Conservation (phyloP, 2,113 vertebrate species). For the Strix uralensis region DNA sequence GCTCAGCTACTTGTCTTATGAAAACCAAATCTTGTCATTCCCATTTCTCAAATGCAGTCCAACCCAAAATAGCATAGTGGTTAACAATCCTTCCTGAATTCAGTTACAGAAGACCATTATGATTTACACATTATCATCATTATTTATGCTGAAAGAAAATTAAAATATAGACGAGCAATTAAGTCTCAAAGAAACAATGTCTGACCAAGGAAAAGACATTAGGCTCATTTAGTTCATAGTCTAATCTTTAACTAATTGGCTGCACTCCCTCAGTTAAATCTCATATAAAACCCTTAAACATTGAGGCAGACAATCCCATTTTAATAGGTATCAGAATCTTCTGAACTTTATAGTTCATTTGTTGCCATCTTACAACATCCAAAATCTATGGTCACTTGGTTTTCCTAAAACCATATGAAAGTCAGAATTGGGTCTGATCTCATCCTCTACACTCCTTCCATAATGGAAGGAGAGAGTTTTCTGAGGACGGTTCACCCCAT, state of each 20-base stretch:
- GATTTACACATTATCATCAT: not conserved
- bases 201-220: not conserved
- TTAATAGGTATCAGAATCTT: slow-evolving; percentile 18
- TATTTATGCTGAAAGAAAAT: not conserved
- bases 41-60: not conserved
- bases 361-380: not conserved
- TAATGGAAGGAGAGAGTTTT: not conserved
- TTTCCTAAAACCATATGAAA: not conserved
- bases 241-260: slow-evolving; percentile 39
- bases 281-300: not conserved
- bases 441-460: not conserved
- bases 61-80: not conserved
- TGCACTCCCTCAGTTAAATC: slow-evolving; percentile 1
- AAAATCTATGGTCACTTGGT: not conserved
- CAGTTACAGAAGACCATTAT: not conserved
- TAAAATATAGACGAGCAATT: not conserved
- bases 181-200: not conserved
- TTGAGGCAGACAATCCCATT: not conserved
- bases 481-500: not conserved
- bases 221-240: not conserved
- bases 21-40: not conserved
- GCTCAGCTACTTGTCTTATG: not conserved
- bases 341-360: not conserved
- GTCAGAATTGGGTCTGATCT: not conserved
- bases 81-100: not conserved